These are phyloP conservation scores for Colaptes auratus DNA, from an alignment of 2,113 vertebrate genomes.

Conservation along the genomic window DNA sequence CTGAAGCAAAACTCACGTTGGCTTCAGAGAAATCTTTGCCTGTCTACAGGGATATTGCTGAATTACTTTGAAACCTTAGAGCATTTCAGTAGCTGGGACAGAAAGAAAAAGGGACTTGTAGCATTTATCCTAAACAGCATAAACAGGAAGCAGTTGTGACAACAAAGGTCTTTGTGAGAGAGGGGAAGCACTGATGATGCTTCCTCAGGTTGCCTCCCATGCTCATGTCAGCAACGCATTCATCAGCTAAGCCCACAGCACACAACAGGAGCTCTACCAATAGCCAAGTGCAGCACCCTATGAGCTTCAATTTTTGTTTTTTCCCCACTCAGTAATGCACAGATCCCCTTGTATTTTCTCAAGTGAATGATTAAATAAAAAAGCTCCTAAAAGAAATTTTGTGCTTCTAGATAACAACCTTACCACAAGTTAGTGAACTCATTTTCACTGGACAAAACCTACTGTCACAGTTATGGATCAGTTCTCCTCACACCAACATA, in stretches of 20 bases:
- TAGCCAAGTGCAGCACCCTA: not conserved
- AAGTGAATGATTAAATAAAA: not conserved
- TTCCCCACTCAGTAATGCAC: not conserved
- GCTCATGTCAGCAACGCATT: rapidly evolving
- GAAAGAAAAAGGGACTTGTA: not conserved
- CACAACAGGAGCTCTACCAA: not conserved
- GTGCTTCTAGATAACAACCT: not conserved
- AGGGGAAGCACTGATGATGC: not conserved
- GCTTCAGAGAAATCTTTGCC: not conserved
- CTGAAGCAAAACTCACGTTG: not conserved
- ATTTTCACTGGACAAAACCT: not conserved
- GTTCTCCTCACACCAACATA: not conserved
- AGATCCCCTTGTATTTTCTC: not conserved
- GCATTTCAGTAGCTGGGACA: not conserved
- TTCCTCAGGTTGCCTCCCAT: no score
- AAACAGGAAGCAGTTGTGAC: not conserved
- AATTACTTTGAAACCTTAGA: not conserved
- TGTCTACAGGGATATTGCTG: not conserved
- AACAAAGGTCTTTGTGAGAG: not conserved
- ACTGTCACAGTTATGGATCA: rapidly evolving
- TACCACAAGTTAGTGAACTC: not conserved
- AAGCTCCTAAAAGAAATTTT: not conserved
- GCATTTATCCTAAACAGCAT: not conserved
- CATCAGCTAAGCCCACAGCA: not conserved
- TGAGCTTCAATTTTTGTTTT: not conserved